Percentiles rank a stretch among this genome's conserved stretches.
Conservation (phyloP, 23 tunicate genomes). For the Trididemnum nubilum region DNA sequence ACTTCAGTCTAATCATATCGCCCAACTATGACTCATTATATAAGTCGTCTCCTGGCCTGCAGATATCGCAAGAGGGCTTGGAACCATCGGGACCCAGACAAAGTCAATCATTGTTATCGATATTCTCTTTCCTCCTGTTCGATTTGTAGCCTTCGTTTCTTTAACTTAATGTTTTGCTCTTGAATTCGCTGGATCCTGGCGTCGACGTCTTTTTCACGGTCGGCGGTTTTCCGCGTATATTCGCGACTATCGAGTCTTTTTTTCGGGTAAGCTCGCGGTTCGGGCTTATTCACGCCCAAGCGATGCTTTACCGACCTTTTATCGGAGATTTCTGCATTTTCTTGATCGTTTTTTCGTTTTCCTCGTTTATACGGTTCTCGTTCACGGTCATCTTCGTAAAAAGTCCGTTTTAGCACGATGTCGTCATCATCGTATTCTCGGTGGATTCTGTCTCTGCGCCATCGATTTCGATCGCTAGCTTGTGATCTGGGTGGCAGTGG, state of each 20-base stretch:
- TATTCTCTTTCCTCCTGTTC: conserved; percentile 41
- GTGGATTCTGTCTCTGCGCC: neutral
- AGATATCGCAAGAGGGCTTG: no score
- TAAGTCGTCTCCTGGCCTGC: no score
- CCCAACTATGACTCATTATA: no score
- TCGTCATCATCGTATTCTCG: neutral
- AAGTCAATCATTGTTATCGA: no score
- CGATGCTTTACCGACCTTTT: neutral
- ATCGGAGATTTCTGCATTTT: neutral
- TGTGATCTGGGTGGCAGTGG: neutral
- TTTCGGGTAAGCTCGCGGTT: neutral
- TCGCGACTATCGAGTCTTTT: neutral
- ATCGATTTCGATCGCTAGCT: neutral
- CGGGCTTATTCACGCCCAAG: neutral
- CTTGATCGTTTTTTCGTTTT: neutral
- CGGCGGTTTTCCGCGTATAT: neutral
- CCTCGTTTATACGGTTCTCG: neutral
- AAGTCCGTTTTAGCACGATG: neutral
- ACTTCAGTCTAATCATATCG: no score
- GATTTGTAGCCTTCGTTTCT: conserved; percentile 34
- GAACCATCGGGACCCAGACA: no score
- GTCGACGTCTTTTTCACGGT: conserved; percentile 51
- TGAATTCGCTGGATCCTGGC: conserved; percentile 33
- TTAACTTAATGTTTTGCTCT: conserved; percentile 37
- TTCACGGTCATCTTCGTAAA: neutral